These are phyloP conservation scores for Oncorhynchus keta DNA, from an alignment of 2,113 vertebrate species.

Conservation along the genomic window DNA sequence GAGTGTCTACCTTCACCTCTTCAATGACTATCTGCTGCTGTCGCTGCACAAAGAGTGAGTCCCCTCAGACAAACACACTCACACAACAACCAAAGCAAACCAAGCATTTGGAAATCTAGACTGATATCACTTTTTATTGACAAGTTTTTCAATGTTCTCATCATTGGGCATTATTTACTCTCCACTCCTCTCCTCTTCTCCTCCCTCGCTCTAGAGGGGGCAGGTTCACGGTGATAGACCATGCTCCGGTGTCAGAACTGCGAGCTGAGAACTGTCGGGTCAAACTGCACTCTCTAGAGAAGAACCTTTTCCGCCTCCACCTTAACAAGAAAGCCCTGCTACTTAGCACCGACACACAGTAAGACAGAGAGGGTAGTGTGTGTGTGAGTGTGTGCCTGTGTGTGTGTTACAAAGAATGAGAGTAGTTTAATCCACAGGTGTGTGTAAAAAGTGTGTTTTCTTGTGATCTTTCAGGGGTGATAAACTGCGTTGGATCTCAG, in stretches of 20 bases:
- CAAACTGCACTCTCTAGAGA: constrained; percentile 89
- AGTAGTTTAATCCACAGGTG: background rate
- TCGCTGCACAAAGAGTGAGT: constrained; percentile 89
- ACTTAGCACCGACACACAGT: constrained; percentile 89
- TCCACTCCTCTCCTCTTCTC: background rate
- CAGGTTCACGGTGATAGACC: constrained; percentile 88
- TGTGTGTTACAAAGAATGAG: background rate
- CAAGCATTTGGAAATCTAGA: background rate
- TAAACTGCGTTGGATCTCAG: constrained; percentile 95
- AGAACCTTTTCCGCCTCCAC: constrained; percentile 89
- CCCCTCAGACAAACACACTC: background rate
- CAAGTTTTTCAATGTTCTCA: too few species aligned
- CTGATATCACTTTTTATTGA: too few species aligned
- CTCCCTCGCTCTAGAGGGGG: constrained; percentile 73
- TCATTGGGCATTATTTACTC: too few species aligned
- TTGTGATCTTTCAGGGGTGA: constrained; percentile 77
- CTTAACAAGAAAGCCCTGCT: constrained; percentile 76
- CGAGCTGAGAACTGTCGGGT: constrained; percentile 88
- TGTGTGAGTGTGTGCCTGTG: background rate
- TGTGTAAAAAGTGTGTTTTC: background rate
- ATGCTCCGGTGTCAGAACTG: constrained; percentile 81
- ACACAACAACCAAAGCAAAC: background rate
- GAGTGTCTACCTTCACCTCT: constrained; percentile 88
- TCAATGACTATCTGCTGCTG: constrained; percentile 90
- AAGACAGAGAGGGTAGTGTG: constrained; percentile 55